phyloP scores from a whole-genome alignment of 2,113 vertebrate species.

The Myotis brandtii region DNA sequence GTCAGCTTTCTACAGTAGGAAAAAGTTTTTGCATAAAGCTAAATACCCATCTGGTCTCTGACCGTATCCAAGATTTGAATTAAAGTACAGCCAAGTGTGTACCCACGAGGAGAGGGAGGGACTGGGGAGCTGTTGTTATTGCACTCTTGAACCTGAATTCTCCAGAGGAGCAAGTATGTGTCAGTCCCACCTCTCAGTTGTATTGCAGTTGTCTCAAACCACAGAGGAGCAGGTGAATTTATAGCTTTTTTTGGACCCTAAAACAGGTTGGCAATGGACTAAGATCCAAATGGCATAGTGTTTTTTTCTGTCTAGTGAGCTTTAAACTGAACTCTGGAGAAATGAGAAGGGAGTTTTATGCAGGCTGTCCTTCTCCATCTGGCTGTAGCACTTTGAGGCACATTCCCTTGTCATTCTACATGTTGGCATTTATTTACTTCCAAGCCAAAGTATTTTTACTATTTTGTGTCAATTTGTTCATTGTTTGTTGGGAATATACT shows the following conservation, averaged over 20 bases:
- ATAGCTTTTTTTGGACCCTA: not conserved
- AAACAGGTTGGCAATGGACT: not conserved
- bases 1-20: not conserved
- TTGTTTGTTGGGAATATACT: not conserved
- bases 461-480: slow-evolving; percentile 13
- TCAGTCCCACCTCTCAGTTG: not conserved
- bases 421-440: slow-evolving; percentile 4
- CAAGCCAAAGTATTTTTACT: slow-evolving; percentile 4
- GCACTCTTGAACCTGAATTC: not conserved
- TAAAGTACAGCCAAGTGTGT: not conserved
- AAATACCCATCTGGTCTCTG: not conserved
- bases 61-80: not conserved
- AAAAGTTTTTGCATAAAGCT: slow-evolving; percentile 3
- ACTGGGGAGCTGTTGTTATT: not conserved
- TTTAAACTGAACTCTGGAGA: not conserved
- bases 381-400: not conserved
- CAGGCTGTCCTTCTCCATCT: not conserved
- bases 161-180: not conserved
- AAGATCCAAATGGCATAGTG: not conserved
- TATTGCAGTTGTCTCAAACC: not conserved
- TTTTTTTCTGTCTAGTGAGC: not conserved
- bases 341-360: not conserved
- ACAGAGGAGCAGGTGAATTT: not conserved
- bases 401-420: not conserved
- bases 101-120: not conserved